A percentile compares a stretch with the other conserved stretches of the same genome.
phyloP scores from a whole-genome alignment of 2,888 invertebrate genomes.

The Timema cristinae region DNA sequence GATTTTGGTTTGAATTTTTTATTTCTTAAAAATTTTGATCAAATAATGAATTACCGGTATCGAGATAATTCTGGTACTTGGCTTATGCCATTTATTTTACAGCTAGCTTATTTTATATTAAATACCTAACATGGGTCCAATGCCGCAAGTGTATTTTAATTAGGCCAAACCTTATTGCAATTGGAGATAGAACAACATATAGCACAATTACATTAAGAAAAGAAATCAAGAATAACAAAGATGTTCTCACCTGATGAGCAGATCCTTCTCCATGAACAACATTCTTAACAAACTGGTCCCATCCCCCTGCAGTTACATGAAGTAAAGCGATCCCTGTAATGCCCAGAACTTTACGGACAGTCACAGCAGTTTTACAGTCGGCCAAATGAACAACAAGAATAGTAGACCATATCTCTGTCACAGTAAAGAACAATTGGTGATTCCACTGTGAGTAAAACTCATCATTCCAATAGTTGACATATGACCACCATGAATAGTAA shows the following conservation, averaged over 20 bases:
- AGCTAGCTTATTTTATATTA: too few relatives aligned
- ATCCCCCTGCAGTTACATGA: slow-evolving; percentile 59
- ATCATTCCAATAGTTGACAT: slow-evolving; percentile 67
- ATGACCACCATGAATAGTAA: slow-evolving; percentile 68
- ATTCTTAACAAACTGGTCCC: slow-evolving; percentile 62
- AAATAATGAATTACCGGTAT: too few relatives aligned
- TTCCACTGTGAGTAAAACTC: slow-evolving; percentile 67
- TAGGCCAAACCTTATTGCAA: background rate
- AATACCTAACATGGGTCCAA: too few relatives aligned
- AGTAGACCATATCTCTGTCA: slow-evolving; percentile 60
- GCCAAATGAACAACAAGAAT: slow-evolving; percentile 55
- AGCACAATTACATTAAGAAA: too few relatives aligned
- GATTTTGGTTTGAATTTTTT: too few relatives aligned
- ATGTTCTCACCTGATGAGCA: slow-evolving; percentile 56
- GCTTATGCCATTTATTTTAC: too few relatives aligned
- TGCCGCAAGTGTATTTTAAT: background rate
- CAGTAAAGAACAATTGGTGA: slow-evolving; percentile 61
- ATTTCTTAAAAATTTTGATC: too few relatives aligned
- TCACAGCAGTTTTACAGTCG: slow-evolving; percentile 50
- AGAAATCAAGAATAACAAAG: too few relatives aligned
- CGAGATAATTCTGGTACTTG: too few relatives aligned
- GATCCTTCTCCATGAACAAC: slow-evolving; percentile 61
- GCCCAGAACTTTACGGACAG: slow-evolving; percentile 52
- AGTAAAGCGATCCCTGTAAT: slow-evolving; percentile 57
- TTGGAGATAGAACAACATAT: too few relatives aligned